Evolutionary conservation across 2,113 vertebrate species (phyloP).

Genomic region (Athene cunicularia): DNA sequence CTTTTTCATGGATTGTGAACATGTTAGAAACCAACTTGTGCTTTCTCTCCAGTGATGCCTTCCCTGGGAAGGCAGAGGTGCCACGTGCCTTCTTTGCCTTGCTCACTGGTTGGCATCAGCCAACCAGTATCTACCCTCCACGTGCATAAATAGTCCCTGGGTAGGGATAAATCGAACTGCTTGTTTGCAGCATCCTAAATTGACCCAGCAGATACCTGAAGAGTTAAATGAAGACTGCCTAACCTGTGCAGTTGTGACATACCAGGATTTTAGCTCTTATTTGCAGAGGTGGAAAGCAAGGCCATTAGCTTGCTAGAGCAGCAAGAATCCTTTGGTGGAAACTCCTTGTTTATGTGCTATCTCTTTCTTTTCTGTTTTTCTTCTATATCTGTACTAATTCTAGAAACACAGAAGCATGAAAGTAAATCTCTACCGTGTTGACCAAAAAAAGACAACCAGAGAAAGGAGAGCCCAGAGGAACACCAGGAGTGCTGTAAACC

Average conservation of each 20-base stretch:
- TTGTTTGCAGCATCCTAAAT: not conserved
- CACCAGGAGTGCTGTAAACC: not conserved
- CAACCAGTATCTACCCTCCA: fast-evolving
- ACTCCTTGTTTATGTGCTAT: not conserved
- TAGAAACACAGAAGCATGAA: not conserved
- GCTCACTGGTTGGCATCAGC: not conserved
- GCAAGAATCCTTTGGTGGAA: not conserved
- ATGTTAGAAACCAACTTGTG: fast-evolving
- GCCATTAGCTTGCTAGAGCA: not conserved
- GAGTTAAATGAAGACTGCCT: not conserved
- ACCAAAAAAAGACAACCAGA: not conserved
- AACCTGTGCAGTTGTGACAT: not conserved
- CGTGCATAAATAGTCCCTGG: not conserved
- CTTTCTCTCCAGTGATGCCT: not conserved
- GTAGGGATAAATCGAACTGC: not conserved
- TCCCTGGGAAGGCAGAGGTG: not conserved
- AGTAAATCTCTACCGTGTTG: not conserved
- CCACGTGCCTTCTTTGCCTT: not conserved
- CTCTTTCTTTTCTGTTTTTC: not conserved
- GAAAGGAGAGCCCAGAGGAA: not conserved
- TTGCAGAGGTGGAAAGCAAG: not conserved
- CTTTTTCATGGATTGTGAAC: not conserved
- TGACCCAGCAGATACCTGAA: not conserved
- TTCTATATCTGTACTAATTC: not conserved
- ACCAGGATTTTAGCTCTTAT: not conserved